phyloP scores from a whole-genome alignment of 2,797 vertebrate species.

The Tolypeutes matacus region DNA sequence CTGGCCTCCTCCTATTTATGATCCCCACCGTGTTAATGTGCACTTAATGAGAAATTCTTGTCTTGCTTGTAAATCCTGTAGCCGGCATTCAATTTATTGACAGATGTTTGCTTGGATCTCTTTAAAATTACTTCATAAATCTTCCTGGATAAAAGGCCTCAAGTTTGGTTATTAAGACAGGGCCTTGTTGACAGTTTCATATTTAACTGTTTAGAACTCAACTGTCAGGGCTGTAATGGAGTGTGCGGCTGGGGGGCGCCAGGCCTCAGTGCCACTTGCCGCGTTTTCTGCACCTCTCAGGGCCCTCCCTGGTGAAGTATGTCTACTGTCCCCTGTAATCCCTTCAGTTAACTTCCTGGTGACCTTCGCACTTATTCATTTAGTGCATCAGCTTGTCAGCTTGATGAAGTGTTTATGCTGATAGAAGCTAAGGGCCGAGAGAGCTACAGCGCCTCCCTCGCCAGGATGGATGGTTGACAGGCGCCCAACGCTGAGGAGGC shows the following conservation, averaged over 20 bases:
- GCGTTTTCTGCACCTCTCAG: conserved; percentile 73
- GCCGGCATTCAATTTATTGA: conserved; percentile 93
- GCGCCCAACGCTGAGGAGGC: conserved; percentile 82
- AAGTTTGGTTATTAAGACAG: conserved; percentile 93
- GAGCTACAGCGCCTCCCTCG: conserved; percentile 79
- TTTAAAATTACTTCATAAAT: conserved; percentile 95
- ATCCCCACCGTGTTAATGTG: conserved; percentile 92
- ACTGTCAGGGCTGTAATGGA: conserved; percentile 82
- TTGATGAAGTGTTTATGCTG: conserved; percentile 87
- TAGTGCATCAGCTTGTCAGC: conserved; percentile 84
- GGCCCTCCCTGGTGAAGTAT: conserved; percentile 80
- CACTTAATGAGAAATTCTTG: conserved; percentile 94
- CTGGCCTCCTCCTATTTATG: conserved; percentile 91
- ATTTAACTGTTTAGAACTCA: conserved; percentile 90
- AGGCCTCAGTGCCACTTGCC: conserved; percentile 74
- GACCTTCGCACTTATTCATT: conserved; percentile 85
- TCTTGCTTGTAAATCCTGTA: conserved; percentile 94
- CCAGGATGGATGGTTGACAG: conserved; percentile 77
- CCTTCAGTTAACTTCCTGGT: conserved; percentile 85
- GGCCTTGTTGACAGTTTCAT: conserved; percentile 92
- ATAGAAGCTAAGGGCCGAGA: conserved; percentile 85
- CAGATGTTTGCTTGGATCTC: conserved; percentile 94
- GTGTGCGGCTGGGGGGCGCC: conserved; percentile 66
- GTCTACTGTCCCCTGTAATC: conserved; percentile 85
- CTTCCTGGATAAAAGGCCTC: conserved; percentile 93